These are phyloP conservation scores for Tenthredo scrophulariae DNA, from an alignment of 2,888 invertebrate genomes.

Conservation along the genomic window DNA sequence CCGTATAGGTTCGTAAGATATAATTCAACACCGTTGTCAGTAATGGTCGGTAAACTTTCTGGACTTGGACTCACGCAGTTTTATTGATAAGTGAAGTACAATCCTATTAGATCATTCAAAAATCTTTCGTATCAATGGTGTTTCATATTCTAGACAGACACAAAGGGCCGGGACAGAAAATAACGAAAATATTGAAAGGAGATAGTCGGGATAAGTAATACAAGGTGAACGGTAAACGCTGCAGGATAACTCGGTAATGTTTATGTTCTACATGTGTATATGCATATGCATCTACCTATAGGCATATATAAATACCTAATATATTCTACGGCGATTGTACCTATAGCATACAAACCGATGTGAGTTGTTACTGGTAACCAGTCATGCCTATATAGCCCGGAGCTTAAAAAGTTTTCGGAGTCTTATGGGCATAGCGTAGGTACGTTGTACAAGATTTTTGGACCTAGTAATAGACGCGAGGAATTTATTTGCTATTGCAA, in stretches of 20 bases:
- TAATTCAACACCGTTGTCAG: not conserved
- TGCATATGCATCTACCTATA: not conserved
- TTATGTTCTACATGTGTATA: conserved; percentile 20
- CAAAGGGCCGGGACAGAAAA: not conserved
- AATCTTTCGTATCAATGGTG: not conserved
- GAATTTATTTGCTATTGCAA: not conserved
- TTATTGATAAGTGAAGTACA: not conserved
- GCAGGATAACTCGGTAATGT: conserved; percentile 14
- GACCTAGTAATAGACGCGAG: not conserved
- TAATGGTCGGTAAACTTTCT: not conserved
- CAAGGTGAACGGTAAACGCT: conserved; percentile 41
- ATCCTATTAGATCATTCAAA: not conserved
- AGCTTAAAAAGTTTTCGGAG: not conserved
- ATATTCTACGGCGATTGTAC: not conserved
- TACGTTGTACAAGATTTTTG: conserved; percentile 13
- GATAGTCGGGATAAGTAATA: conserved; percentile 29
- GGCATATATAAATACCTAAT: conserved; percentile 14
- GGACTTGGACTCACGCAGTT: not conserved
- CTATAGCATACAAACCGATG: not conserved
- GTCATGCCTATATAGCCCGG: not conserved
- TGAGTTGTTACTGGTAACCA: conserved; percentile 10
- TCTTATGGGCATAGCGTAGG: conserved; percentile 14
- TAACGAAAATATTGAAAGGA: not conserved
- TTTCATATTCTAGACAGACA: not conserved
- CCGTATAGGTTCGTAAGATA: not conserved